Evolutionary conservation across 2,888 invertebrate genomes (phyloP), one percentile per base, ranked within the genome.

Genomic region (Sminthurinus aureus): DNA sequence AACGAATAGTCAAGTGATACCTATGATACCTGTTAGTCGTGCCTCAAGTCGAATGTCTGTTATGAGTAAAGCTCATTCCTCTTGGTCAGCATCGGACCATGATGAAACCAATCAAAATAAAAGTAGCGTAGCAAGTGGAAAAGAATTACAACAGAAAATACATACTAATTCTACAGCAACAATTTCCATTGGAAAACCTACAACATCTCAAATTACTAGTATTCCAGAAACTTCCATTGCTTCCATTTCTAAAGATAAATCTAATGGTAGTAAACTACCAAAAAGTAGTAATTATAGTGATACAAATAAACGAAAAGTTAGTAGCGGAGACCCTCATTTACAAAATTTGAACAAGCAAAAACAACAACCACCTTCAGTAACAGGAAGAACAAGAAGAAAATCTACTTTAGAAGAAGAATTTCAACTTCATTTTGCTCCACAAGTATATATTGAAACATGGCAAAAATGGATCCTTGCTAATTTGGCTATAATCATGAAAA

Each of bases 401-500:
- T 78, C 82, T 15, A 77, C 82, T 24, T n/a, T 78, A 20, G 77
- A 79, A 67, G 76, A 83, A 51, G 81, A 69, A 24, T 81, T 77
- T 66, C 78, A 79, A n/a, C 24, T 79, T 50, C 64, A 51, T 20
- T 78, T 83, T 67, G 73, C 66, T 50, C 79, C 67, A 9, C 66
- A n/a, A 1, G 18, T 52, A 9, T 80, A 75, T 24, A 58, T 80
- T 66, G 75, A 80, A 20, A 81, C 84, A 9, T 84, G 81, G 81
- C 74, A 84, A 24, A 74, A 77, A 52, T 85, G 85, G 85, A 74
- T 84, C 15, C 77, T 83, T 0, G 50, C 76, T n/a, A 38, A 82
- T 80, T 84, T 85, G 73, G 12, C 52, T 50, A 71, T 82, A n/a
- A 77, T 85, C 0, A 85, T 84, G 79, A 82, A 80, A 24, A 85